These are phyloP conservation scores for Dermochelys coriacea DNA, from an alignment of 2,797 vertebrate species.

Conservation along the genomic window DNA sequence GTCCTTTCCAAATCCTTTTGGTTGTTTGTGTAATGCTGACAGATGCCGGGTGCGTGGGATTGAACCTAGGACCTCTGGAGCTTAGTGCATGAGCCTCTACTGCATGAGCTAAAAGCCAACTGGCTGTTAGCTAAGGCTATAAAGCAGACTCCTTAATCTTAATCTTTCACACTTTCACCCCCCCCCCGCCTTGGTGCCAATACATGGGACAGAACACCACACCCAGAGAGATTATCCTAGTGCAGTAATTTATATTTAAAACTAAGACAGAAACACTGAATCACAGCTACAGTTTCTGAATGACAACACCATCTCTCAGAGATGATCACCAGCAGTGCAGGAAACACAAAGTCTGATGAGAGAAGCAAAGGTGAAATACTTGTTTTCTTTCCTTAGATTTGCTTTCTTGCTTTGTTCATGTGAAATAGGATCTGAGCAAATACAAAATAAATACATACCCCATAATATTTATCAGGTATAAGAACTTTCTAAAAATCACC, in stretches of 20 bases:
- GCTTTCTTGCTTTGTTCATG: neutral
- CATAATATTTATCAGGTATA: neutral
- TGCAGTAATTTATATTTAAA: conserved; percentile 15
- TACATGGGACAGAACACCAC: too few relatives aligned
- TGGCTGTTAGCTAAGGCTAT: too few relatives aligned
- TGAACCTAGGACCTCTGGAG: too few relatives aligned
- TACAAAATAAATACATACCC: neutral
- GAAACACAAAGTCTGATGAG: neutral
- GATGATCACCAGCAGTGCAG: neutral
- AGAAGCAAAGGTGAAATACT: neutral
- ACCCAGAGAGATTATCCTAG: neutral
- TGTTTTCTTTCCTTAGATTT: conserved; percentile 20
- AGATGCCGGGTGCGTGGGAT: too few relatives aligned
- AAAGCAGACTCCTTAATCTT: too few relatives aligned
- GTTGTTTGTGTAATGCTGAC: neutral
- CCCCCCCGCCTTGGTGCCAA: too few relatives aligned
- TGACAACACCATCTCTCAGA: neutral
- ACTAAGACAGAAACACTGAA: conserved; percentile 1
- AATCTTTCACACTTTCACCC: too few relatives aligned
- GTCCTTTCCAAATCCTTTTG: conserved; percentile 14
- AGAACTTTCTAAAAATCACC: neutral
- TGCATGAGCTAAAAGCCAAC: too few relatives aligned
- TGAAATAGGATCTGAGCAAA: neutral
- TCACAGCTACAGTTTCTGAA: neutral
- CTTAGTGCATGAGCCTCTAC: too few relatives aligned